phyloP scores from a whole-genome alignment of 2,113 vertebrate species.

The Misgurnus anguillicaudatus region DNA sequence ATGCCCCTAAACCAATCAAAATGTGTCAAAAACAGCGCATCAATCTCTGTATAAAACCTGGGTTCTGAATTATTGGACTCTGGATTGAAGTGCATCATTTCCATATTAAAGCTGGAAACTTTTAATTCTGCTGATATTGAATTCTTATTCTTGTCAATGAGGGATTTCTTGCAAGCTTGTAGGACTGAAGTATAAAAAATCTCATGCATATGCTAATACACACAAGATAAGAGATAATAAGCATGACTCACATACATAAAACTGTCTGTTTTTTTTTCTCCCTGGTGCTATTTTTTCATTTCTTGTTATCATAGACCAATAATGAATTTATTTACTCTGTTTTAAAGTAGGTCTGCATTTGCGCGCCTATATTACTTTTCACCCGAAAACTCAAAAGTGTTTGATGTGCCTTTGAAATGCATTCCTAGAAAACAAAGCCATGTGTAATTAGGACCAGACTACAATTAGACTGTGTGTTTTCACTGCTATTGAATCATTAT shows the following conservation, averaged over 20 bases:
- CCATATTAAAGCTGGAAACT: conserved; percentile 41
- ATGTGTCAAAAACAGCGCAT: conserved; percentile 53
- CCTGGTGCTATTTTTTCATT: conserved; percentile 49
- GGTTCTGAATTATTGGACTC: conserved; percentile 43
- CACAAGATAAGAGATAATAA: conserved; percentile 68
- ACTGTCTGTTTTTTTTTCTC: conserved; percentile 70
- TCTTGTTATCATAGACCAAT: conserved; percentile 76
- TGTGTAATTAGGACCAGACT: conserved; percentile 72
- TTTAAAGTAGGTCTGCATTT: conserved; percentile 63
- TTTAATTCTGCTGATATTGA: conserved; percentile 39
- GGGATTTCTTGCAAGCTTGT: conserved; percentile 40
- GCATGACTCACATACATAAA: conserved; percentile 67
- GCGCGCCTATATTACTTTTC: conserved; percentile 64
- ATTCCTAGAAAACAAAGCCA: conserved; percentile 76
- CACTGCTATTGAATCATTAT: conserved; percentile 75
- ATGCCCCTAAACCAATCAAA: conserved; percentile 49
- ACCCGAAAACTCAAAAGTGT: conserved; percentile 68
- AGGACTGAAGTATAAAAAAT: conserved; percentile 62
- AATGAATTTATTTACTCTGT: conserved; percentile 69
- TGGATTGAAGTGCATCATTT: conserved; percentile 9
- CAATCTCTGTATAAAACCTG: conserved; percentile 36
- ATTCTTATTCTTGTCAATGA: conserved; percentile 32
- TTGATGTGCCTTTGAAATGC: conserved; percentile 72
- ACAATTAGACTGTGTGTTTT: conserved; percentile 72
- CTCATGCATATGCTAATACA: conserved; percentile 68